Conservation (phyloP, 2,113 vertebrate genomes). For the Malurus elegans region DNA sequence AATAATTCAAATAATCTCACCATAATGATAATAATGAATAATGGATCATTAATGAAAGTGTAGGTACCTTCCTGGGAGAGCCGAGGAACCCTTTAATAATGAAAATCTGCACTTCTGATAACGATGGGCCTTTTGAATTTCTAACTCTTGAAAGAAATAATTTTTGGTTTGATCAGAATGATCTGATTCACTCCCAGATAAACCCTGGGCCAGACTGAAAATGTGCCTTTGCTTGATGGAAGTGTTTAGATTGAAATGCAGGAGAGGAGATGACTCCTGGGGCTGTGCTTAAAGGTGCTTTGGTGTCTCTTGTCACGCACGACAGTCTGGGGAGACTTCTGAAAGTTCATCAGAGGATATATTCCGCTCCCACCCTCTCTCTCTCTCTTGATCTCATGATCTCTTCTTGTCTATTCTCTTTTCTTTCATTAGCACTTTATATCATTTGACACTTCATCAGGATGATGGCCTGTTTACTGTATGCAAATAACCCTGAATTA, state of each 20-base stretch:
- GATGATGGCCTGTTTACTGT: constrained; percentile 54
- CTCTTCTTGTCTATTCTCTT: constrained; percentile 19
- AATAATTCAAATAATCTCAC: background rate
- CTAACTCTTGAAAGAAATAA: background rate
- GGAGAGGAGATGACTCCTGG: background rate
- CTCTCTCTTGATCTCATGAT: background rate
- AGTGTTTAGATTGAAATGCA: background rate
- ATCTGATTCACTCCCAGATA: background rate
- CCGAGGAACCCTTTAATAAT: background rate
- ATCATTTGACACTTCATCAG: constrained; percentile 43
- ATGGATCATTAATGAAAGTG: background rate
- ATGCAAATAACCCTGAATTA: constrained; percentile 65
- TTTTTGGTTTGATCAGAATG: background rate
- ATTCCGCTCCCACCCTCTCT: background rate
- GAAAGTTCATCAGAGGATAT: background rate
- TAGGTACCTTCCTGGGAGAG: background rate
- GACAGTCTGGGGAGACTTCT: background rate
- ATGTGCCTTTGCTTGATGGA: background rate
- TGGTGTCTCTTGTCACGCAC: background rate
- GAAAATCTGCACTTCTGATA: background rate
- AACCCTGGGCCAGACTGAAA: background rate
- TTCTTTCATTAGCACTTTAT: constrained; percentile 48
- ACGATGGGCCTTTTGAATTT: background rate
- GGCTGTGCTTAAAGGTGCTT: background rate
- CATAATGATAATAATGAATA: background rate